A percentile compares a stretch with the other conserved stretches of the same genome.
phyloP scores from a whole-genome alignment of 2,113 vertebrate species.

The Amazona guildingii region DNA sequence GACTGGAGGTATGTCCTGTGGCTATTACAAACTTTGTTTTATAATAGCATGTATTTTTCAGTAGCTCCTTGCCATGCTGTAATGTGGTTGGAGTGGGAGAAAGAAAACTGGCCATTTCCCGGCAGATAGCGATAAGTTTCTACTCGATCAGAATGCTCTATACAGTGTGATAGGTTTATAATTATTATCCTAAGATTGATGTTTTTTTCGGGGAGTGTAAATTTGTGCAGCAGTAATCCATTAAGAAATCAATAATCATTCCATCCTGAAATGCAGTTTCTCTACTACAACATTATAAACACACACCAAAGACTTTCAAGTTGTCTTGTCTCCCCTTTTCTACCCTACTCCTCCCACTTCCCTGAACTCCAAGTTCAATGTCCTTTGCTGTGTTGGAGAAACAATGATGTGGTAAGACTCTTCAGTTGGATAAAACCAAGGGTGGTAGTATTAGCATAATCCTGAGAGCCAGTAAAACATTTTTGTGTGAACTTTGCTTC shows the following conservation, averaged over 20 bases:
- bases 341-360: not conserved
- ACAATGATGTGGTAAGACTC: not conserved
- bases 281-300: slow-evolving; percentile 70
- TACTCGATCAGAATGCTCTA: slow-evolving; percentile 70
- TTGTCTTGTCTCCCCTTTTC: not conserved
- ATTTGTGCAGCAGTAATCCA: slow-evolving; percentile 82
- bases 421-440: not conserved
- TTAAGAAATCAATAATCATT: slow-evolving; percentile 85
- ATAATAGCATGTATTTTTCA: slow-evolving; percentile 66
- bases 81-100: slow-evolving; percentile 72
- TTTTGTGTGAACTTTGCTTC: not conserved
- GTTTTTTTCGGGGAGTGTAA: slow-evolving; percentile 74
- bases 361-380: slow-evolving; percentile 25
- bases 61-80: slow-evolving; percentile 42
- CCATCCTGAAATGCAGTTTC: slow-evolving; percentile 73
- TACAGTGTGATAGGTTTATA: slow-evolving; percentile 75
- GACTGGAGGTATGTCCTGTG: slow-evolving; percentile 43
- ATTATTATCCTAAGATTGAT: slow-evolving; percentile 82
- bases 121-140: slow-evolving; percentile 74
- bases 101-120: slow-evolving; percentile 79
- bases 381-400: slow-evolving; percentile 12
- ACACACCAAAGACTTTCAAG: slow-evolving; percentile 59
- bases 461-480: not conserved
- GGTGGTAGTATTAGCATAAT: not conserved
- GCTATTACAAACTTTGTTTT: slow-evolving; percentile 52